These are phyloP conservation scores for Euplexia lucipara DNA, from an alignment of 2,888 invertebrate genomes.

Conservation along the genomic window DNA sequence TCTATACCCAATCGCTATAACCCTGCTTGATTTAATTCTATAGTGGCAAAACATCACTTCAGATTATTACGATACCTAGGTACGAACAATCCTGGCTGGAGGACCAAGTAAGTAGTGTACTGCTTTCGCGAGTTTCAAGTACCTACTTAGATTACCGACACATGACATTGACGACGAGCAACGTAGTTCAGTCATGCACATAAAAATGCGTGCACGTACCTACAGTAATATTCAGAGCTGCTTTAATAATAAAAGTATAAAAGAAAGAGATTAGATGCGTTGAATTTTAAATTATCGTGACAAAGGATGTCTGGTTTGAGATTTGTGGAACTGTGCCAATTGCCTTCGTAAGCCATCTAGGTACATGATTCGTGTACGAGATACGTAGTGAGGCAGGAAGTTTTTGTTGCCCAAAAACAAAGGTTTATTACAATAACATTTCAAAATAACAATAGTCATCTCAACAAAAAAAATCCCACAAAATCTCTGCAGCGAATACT, in stretches of 20 bases:
- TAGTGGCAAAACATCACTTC: constrained; percentile 20
- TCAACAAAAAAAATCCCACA: no score
- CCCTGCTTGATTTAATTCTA: constrained; percentile 5
- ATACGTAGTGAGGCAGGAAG: neutral
- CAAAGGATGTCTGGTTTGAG: neutral
- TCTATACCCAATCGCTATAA: neutral
- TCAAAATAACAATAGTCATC: no score
- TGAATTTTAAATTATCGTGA: constrained; percentile 4
- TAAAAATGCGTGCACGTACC: constrained; percentile 32
- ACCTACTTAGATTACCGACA: no score
- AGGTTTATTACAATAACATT: no score
- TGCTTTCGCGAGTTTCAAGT: constrained; percentile 26
- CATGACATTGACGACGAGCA: constrained; percentile 1
- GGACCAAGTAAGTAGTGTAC: neutral
- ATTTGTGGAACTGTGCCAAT: neutral
- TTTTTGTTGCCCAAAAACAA: neutral
- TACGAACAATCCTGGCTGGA: neutral
- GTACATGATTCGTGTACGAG: neutral
- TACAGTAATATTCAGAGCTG: constrained; percentile 9
- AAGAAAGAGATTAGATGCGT: neutral
- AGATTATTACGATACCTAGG: constrained; percentile 13
- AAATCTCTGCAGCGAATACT: no score
- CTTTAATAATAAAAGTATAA: constrained; percentile 18
- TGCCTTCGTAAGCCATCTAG: no score
- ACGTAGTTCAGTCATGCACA: constrained; percentile 2